Evolutionary conservation across 2,797 vertebrate species (phyloP).

Genomic region (Pogoniulus pusillus): DNA sequence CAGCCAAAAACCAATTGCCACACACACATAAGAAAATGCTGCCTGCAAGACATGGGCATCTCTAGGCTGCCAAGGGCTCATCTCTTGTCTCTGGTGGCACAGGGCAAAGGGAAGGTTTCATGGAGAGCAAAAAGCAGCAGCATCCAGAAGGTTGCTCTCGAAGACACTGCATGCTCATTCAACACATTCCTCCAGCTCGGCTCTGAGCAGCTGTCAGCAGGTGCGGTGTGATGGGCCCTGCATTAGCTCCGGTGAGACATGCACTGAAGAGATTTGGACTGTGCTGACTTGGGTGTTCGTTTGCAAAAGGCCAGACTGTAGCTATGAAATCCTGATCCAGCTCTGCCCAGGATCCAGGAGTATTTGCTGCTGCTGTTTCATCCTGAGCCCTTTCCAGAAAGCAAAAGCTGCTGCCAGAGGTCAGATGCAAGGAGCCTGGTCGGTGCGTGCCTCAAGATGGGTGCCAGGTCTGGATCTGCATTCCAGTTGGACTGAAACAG

Average conservation of each 20-base stretch:
- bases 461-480: constrained; percentile 30
- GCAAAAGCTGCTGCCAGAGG: neutral
- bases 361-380: neutral
- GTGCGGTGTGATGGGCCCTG: neutral
- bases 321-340: neutral
- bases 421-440: neutral
- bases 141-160: neutral
- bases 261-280: neutral
- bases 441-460: neutral
- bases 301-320: neutral
- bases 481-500: constrained; percentile 15
- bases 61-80: neutral
- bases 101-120: neutral
- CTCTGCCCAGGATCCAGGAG: neutral
- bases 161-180: neutral
- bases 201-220: neutral
- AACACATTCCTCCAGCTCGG: accelerated
- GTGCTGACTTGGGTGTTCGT: neutral
- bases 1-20: neutral
- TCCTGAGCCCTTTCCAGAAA: neutral
- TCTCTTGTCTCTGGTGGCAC: neutral
- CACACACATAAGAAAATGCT: accelerated
- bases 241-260: neutral
- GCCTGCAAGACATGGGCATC: neutral
- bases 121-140: neutral